Evolutionary conservation across 1,140 invertebrate genomes (phyloP).

Genomic region (Polypedilum pembai): DNA sequence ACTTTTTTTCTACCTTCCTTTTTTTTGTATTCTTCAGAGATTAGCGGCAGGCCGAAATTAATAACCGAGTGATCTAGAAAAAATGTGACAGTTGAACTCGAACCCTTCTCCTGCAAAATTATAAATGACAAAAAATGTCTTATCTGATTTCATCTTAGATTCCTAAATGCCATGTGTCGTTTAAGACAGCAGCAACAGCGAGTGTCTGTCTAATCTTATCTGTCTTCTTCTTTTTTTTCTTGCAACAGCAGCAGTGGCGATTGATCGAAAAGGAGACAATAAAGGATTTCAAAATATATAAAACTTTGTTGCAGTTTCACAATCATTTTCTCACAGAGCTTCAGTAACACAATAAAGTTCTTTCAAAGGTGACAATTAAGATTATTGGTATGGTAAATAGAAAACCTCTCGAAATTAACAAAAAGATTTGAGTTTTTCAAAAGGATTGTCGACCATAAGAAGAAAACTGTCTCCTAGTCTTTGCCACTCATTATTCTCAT

Average conservation of each 20-base stretch:
- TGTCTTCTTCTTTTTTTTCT: not conserved
- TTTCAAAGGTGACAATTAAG: conserved; percentile 21
- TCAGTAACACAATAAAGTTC: not conserved
- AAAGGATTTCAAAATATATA: not conserved
- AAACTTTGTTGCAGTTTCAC: not conserved
- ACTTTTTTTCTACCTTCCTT: not conserved
- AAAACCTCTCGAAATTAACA: conserved; percentile 15
- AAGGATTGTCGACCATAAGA: conserved; percentile 6
- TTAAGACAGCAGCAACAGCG: no score
- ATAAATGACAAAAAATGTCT: conserved; percentile 7
- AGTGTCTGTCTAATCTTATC: not conserved
- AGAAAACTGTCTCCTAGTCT: not conserved
- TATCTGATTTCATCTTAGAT: not conserved
- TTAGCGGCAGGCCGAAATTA: not conserved
- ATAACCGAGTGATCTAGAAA: conserved; percentile 18
- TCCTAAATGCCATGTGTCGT: not conserved
- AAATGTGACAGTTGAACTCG: not conserved
- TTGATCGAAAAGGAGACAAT: not conserved
- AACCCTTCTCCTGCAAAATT: conserved; percentile 23
- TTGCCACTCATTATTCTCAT: not conserved
- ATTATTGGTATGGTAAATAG: not conserved
- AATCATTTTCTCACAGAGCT: not conserved
- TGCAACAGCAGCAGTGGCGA: not conserved
- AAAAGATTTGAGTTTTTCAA: not conserved
- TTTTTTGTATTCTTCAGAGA: not conserved